These are phyloP conservation scores for Xiphophorus maculatus DNA, from an alignment of 2,113 vertebrate genomes.

Conservation along the genomic window DNA sequence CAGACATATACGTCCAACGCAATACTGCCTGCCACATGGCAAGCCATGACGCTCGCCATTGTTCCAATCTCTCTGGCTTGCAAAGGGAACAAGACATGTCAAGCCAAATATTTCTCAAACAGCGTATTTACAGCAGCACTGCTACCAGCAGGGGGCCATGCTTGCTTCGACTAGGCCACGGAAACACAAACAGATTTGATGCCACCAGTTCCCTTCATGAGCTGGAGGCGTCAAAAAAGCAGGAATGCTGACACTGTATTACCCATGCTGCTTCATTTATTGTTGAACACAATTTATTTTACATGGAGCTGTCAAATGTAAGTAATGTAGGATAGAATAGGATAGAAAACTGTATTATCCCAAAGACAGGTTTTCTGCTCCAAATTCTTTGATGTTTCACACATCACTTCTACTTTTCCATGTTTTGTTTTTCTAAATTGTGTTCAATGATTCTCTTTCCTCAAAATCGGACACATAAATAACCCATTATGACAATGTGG, in stretches of 20 bases:
- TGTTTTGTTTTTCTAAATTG: too few species aligned
- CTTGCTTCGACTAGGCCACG: neutral
- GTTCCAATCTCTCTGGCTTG: constrained; percentile 60
- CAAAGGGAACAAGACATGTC: constrained; percentile 73
- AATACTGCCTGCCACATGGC: constrained; percentile 37
- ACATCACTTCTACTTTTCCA: too few species aligned
- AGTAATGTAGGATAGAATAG: too few species aligned
- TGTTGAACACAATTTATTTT: too few species aligned
- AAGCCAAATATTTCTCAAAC: constrained; percentile 70
- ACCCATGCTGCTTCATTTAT: too few species aligned
- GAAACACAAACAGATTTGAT: constrained; percentile 5
- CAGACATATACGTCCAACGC: neutral
- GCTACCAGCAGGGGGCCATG: constrained; percentile 48
- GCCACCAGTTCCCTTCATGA: constrained; percentile 48
- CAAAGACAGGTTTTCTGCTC: too few species aligned
- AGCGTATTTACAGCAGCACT: constrained; percentile 67
- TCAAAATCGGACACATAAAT: too few species aligned
- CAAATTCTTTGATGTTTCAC: too few species aligned
- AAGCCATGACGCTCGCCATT: constrained; percentile 63
- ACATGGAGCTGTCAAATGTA: too few species aligned
- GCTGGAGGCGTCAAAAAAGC: constrained; percentile 23
- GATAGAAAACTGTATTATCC: too few species aligned
- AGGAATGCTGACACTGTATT: neutral
- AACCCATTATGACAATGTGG: too few species aligned
- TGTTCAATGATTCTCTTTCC: too few species aligned